Conservation (phyloP, 2,888 invertebrate species). For the Eudasyphora cyanicolor region DNA sequence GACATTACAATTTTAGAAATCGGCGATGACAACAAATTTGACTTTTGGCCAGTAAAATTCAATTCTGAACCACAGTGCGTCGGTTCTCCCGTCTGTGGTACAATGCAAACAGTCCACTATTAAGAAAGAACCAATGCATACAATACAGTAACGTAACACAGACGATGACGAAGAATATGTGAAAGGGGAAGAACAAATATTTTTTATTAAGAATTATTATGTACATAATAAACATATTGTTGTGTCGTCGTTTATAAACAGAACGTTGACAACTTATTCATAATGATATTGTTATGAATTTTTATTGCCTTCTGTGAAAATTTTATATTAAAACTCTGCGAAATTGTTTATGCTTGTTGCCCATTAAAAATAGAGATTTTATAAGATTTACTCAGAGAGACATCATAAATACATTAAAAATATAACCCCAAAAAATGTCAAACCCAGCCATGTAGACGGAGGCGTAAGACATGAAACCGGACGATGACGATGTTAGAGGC, state of each 20-base stretch:
- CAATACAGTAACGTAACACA: conserved; percentile 23
- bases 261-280: conserved; percentile 59
- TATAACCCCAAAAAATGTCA: conserved; percentile 23
- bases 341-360: conserved; percentile 60
- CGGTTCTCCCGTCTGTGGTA: not conserved
- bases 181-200: conserved; percentile 26
- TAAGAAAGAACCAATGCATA: conserved; percentile 24
- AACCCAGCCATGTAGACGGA: too few species aligned
- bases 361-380: conserved; percentile 61
- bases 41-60: too few species aligned
- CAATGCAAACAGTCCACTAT: conserved; percentile 31
- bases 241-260: conserved; percentile 54
- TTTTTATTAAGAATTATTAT: conserved; percentile 59
- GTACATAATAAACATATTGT: conserved; percentile 64
- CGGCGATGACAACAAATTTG: too few species aligned
- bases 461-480: too few species aligned
- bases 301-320: conserved; percentile 59
- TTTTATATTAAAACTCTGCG: conserved; percentile 54
- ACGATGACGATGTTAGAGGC: too few species aligned
- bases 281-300: conserved; percentile 66
- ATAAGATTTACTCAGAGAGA: conserved; percentile 51
- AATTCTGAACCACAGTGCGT: too few species aligned
- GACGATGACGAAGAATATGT: not conserved
- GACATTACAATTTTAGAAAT: too few species aligned
- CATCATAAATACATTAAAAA: conserved; percentile 53